phyloP scores from a whole-genome alignment of 2,888 invertebrate species.

The Trachelus tabidus region DNA sequence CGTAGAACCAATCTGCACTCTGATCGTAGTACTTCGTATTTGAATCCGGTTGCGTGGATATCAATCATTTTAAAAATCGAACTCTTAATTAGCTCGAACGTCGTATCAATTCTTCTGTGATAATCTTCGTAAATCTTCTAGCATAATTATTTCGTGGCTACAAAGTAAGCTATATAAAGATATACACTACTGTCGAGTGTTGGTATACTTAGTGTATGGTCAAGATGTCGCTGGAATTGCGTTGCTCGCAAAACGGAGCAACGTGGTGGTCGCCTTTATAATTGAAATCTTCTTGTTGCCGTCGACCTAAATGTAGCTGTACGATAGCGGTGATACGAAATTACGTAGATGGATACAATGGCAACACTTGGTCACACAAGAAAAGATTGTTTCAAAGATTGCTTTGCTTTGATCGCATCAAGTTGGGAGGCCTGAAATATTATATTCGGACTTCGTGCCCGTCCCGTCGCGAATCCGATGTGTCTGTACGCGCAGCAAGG shows the following conservation, averaged over 20 bases:
- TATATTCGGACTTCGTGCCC: not conserved
- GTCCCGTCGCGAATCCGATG: not conserved
- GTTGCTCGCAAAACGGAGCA: not conserved
- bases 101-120: not conserved
- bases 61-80: conserved; percentile 2
- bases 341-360: not conserved
- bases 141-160: not conserved
- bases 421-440: not conserved
- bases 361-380: not conserved
- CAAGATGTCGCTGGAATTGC: not conserved
- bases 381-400: not conserved
- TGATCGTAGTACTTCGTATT: not conserved
- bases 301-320: not conserved
- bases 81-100: conserved; percentile 17
- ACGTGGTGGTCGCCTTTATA: not conserved
- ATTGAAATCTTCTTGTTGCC: not conserved
- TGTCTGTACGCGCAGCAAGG: not conserved
- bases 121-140: not conserved
- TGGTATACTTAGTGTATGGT: not conserved
- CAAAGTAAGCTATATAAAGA: not conserved
- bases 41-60: not conserved
- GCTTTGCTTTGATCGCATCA: not conserved
- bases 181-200: not conserved
- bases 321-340: not conserved
- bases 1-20: not conserved